Evolutionary conservation across 2,113 vertebrate species (phyloP), one percentile per base, ranked within the genome.

Genomic region (Hymenochirus boettgeri): DNA sequence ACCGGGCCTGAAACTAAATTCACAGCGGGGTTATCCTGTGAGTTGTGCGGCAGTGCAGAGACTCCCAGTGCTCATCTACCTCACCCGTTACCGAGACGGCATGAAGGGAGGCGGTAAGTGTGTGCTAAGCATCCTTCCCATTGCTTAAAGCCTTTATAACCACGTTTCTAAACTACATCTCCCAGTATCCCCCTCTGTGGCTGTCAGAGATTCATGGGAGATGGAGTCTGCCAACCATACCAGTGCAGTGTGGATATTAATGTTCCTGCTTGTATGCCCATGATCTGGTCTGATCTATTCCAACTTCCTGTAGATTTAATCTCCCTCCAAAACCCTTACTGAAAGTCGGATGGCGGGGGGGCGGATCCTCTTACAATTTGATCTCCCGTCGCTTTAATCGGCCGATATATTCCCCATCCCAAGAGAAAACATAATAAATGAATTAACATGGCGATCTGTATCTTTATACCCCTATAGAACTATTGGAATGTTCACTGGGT

Each of bases 281-380:
- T 10, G 29, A 26, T 27, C 48, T 42, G 35, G 10, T n/a, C n/a
- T 27, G 8, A 26, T 51, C 11, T 39, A 45, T 67, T 67, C 64
- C 64, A 58, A 46, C 64, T 58, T 55, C 17, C 17, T 37, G 46
- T 23, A 67, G 33, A 58, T 53, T 66, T 67, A 67, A 67, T 67
- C 64, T 67, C 64, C 64, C 64, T 67, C 64, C 64, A 67, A 67
- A 67, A 29, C 59, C 33, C n/a, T 65, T 37, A 31, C 24, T 15
- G 29, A 37, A 25, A 67, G 64, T 58, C 35, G 45, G 23, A 3
- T 10, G 4, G 35, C 19, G n/a, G 63, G 56, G 27, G 42, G 8
- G 13, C 26, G 15, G 3, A 12, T 1, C 22, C 15, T n/a, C 18
- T 21, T 47, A 11, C 24, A 57, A 23, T 50, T 2, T 4, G 1